Evolutionary conservation across 2,113 vertebrate genomes (phyloP).

Genomic region (Eulemur macaco): DNA sequence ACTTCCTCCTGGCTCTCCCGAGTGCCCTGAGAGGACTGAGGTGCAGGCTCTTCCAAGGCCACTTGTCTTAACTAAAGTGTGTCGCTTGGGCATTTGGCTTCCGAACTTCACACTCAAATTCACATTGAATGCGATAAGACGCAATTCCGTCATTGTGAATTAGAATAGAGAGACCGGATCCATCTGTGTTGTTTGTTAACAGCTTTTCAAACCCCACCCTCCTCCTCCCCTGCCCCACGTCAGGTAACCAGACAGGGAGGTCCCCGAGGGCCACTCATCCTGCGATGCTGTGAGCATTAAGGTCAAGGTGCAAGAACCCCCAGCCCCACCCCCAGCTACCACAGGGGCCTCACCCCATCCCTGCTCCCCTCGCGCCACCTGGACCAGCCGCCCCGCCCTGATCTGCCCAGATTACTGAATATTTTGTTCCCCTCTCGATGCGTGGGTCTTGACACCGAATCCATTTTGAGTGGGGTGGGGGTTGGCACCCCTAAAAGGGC

Average conservation of each 20-base stretch:
- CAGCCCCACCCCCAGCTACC: no score
- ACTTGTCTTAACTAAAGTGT: not conserved
- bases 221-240: not conserved
- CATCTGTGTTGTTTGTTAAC: not conserved
- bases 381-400: no score
- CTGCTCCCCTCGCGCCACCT: no score
- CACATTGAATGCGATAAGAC: not conserved
- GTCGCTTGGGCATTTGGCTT: not conserved
- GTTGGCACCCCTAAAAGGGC: no score
- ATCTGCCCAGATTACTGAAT: no score
- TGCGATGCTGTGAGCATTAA: no score
- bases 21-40: not conserved
- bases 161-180: not conserved
- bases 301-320: no score
- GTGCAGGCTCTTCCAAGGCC: not conserved
- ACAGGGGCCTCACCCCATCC: no score
- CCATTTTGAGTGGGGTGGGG: no score
- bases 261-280: no score
- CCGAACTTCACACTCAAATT: not conserved
- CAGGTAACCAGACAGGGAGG: not conserved
- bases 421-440: no score
- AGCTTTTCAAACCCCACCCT: not conserved
- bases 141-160: not conserved
- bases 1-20: not conserved
- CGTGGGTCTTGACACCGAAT: no score